Base-by-base conservation (phyloP, 1,140 invertebrate genomes). In the Heliothis subflexa region DNA sequence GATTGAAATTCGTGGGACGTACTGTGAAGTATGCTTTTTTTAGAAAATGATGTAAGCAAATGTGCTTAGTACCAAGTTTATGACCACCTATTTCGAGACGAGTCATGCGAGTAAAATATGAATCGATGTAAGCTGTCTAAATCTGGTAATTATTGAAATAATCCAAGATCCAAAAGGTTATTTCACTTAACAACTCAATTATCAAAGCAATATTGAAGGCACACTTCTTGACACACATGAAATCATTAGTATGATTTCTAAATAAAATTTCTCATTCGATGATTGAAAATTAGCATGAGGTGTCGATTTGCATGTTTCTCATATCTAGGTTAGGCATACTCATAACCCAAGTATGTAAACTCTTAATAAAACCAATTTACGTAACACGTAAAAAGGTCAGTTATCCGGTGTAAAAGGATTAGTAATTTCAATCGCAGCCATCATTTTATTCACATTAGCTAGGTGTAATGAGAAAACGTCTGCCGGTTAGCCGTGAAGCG, bases 371-470 rank as follows among this genome's bases (percentile, higher is more conserved):
- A 89, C 80, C 83, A 86, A 85, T 88, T 74, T 88, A 88, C 83
- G 79, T 86, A 83, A 85, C 64, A 83, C 79, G 84, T 85, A 86
- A 89, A 88, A 89, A 87, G 85, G 85, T 90, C 83, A 87, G 80
- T 84, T 89, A 88, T 82, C 82, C 84, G 81, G 82, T 86, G 78
- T 86, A 83, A 83, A 88, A 87, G 85, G 86, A 86, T 84, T 86
- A 86, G 82, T 86, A 84, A 80, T 86, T 87, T 87, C 85, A 91
- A 85, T 88, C 84, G 84, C 83, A 79, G 61, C 80, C 84, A 86
- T 88, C 85, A 87, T 90, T 85, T 86, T 86, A 89, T 90, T 89
- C 86, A 79, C 88, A 89, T 91, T 91, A 89, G 86, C 79, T 80
- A 71, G 70, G 80, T 78, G 79, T 85, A 83, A 88, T 88, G 87